Base-by-base conservation (phyloP, 2,888 invertebrate genomes). In the Drosophila nr. fundita region DNA sequence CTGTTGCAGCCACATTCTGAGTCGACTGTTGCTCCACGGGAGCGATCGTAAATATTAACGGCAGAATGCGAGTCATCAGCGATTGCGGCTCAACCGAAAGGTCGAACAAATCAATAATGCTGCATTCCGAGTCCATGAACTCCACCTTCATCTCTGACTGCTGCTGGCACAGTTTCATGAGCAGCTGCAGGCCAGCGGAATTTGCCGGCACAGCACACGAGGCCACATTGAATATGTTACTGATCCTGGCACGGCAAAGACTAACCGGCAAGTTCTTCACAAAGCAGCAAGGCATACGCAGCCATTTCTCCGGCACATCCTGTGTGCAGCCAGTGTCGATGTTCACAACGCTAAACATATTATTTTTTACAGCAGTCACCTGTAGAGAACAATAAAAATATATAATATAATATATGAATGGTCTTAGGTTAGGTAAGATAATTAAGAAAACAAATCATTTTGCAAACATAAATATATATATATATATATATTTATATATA, bases 281-380 rank as follows among this genome's bases (percentile, higher is more conserved):
- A 42, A 87, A 87, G 2, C 50, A 54, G 8, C 85, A 87, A 0
- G 89, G 30, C 50, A 40, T 74, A 7, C 78, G 83, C 11, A 87
- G 11, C 11, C 29, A 27, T 2, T 29, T 10, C 0, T 27, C 15
- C 0, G 54, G 11, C 18, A 80, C 77, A 0, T 15, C 15, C 34
- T 76, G 58, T 1, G 18, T 29, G 2, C 58, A 45, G 2, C 78
- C 83, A 1, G 65, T 73, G 30, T 89, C 86, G 15, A 89, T 62
- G 52, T 87, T 81, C 1, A 36, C n/a, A 1, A 89, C 86, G 11
- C 2, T 8, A n/a, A 58, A 82, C 1, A 7, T 6, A 15, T 32
- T 58, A 2, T 49, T 38, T 0, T 57, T 32, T 3, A 4, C 0
- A 1, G 32, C 36, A 21, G 50, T 53, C 5, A 84, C 30, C 83